Percentiles rank a stretch among this genome's conserved stretches.
Evolutionary conservation across 2,888 invertebrate species (phyloP).

Genomic region (Hololepta plana): DNA sequence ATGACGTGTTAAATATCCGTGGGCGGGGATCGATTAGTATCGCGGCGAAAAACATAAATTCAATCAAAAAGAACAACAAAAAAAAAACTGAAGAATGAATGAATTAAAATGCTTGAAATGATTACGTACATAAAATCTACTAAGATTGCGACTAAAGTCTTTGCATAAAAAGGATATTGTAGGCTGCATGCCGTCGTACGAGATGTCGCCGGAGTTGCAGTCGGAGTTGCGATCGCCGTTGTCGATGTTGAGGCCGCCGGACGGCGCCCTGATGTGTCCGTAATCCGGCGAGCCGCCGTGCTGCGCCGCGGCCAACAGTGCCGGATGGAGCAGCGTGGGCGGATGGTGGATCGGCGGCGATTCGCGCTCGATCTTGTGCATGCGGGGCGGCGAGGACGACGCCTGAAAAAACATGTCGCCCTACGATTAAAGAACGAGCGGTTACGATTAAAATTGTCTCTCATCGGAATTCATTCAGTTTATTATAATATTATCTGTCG

Average conservation of each 20-base stretch:
- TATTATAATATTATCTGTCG: too few species aligned
- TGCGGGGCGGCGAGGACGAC: conserved; percentile 40
- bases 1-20: conserved; percentile 1
- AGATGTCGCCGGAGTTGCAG: conserved; percentile 81
- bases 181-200: conserved; percentile 84
- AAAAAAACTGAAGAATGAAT: too few species aligned
- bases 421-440: too few species aligned
- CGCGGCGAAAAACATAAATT: not conserved
- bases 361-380: conserved; percentile 56
- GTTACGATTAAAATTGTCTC: too few species aligned
- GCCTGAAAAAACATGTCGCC: conserved; percentile 17
- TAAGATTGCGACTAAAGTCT: conserved; percentile 16
- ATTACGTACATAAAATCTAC: conserved; percentile 17
- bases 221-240: conserved; percentile 73
- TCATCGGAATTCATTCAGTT: too few species aligned
- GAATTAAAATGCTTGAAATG: not conserved
- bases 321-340: conserved; percentile 70
- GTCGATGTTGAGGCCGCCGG: conserved; percentile 45
- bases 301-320: conserved; percentile 66
- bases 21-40: not conserved
- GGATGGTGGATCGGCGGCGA: conserved; percentile 74
- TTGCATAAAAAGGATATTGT: conserved; percentile 83
- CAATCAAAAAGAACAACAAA: too few species aligned
- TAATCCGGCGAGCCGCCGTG: conserved; percentile 70
- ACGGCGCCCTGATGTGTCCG: conserved; percentile 41